These are phyloP conservation scores for Myrmecophaga tridactyla DNA, from an alignment of 2,113 vertebrate genomes.

Conservation along the genomic window DNA sequence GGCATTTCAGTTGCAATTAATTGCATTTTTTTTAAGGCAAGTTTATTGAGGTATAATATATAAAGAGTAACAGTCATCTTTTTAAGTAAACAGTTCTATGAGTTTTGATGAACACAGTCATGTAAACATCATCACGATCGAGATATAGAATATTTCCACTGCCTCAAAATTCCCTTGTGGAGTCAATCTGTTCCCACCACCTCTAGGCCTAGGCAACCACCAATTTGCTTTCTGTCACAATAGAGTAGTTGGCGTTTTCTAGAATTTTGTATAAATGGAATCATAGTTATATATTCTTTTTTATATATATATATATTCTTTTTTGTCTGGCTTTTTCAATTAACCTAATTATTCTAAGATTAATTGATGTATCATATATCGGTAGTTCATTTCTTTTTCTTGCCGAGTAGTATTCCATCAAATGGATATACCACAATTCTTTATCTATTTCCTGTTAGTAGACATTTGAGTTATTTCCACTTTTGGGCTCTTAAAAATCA, in stretches of 20 bases:
- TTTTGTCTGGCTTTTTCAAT: not conserved
- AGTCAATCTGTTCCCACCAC: not conserved
- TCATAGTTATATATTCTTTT: not conserved
- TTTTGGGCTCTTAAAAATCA: not conserved
- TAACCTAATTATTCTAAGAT: not conserved
- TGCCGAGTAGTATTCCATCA: not conserved
- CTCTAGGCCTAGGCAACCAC: not conserved
- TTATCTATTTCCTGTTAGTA: not conserved
- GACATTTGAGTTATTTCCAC: not conserved
- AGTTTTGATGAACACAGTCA: not conserved
- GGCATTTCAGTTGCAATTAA: not conserved
- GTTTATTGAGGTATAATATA: not conserved
- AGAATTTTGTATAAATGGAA: constrained; percentile 1
- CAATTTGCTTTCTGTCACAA: constrained; percentile 9
- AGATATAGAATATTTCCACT: not conserved
- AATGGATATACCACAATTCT: not conserved
- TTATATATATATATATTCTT: too few relatives aligned
- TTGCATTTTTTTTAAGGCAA: not conserved
- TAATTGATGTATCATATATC: not conserved
- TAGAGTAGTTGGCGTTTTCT: not conserved
- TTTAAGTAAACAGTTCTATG: not conserved
- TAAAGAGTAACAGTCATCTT: not conserved
- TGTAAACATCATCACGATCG: not conserved
- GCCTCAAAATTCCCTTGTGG: not conserved
- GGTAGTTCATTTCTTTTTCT: not conserved